phyloP scores from a whole-genome alignment of 2,113 vertebrate species.

The Probosciger aterrimus region DNA sequence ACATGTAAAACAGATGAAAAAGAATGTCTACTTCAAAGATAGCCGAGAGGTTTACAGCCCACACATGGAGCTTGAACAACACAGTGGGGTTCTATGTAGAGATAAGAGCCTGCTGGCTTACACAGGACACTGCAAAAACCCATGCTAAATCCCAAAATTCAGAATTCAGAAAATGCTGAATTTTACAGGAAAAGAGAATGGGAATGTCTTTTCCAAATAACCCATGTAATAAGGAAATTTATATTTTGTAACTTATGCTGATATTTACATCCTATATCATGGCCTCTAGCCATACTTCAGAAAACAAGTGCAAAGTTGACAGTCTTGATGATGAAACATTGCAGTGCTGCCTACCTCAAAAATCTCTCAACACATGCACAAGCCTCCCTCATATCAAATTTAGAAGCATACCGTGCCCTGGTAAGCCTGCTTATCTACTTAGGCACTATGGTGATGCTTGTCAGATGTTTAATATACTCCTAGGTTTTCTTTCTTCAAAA shows the following conservation, averaged over 20 bases:
- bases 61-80: neutral
- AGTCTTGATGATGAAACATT: neutral
- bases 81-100: neutral
- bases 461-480: neutral
- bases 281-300: neutral
- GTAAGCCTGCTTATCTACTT: neutral
- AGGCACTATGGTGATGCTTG: neutral
- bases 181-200: neutral
- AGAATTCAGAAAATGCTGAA: neutral
- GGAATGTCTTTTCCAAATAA: neutral
- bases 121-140: neutral
- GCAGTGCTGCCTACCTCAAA: neutral
- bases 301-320: accelerated
- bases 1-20: slow-evolving; percentile 45
- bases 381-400: neutral
- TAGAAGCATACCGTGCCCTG: neutral
- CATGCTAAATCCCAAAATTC: neutral
- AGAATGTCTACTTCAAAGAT: slow-evolving; percentile 16
- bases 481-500: neutral
- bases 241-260: neutral
- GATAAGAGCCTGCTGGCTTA: neutral
- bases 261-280: neutral
- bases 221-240: neutral
- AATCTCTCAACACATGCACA: neutral
- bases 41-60: slow-evolving; percentile 23